Evolutionary conservation across 2,113 vertebrate genomes (phyloP).

Genomic region (Protobothrops flavoviridis): DNA sequence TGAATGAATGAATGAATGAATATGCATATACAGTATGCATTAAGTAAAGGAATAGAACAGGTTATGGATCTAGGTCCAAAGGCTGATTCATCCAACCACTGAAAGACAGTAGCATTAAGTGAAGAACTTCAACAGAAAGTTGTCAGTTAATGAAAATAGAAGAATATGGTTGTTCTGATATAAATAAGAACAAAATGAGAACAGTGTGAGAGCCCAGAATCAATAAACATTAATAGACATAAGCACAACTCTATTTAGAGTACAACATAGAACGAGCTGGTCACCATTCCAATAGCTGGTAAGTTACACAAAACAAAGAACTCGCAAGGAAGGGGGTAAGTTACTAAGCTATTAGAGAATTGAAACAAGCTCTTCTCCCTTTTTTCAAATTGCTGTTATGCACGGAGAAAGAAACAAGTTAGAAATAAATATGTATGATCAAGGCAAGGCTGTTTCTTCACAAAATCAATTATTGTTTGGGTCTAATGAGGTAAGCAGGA

Average conservation of each 20-base stretch:
- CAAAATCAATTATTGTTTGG: not conserved
- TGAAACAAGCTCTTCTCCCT: not conserved
- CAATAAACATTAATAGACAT: not conserved
- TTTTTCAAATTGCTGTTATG: not conserved
- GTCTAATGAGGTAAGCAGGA: not conserved
- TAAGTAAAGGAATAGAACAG: not conserved
- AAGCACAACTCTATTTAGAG: not conserved
- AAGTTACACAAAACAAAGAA: not conserved
- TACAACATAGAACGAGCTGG: not conserved
- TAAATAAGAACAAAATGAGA: not conserved
- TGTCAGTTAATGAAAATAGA: not conserved
- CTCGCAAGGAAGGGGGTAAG: not conserved
- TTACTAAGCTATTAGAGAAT: not conserved
- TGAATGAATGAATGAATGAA: not conserved
- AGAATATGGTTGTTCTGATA: not conserved
- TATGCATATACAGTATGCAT: not conserved
- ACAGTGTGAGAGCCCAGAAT: not conserved
- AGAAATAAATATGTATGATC: not conserved
- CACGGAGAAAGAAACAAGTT: not conserved
- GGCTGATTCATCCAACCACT: not conserved
- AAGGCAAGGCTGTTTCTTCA: not conserved
- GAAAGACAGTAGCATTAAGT: not conserved
- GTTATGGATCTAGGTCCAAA: not conserved
- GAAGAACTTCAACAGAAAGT: not conserved
- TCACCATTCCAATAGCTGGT: not conserved